Conservation (phyloP, 1,140 invertebrate species). For the Aporrectodea caliginosa region DNA sequence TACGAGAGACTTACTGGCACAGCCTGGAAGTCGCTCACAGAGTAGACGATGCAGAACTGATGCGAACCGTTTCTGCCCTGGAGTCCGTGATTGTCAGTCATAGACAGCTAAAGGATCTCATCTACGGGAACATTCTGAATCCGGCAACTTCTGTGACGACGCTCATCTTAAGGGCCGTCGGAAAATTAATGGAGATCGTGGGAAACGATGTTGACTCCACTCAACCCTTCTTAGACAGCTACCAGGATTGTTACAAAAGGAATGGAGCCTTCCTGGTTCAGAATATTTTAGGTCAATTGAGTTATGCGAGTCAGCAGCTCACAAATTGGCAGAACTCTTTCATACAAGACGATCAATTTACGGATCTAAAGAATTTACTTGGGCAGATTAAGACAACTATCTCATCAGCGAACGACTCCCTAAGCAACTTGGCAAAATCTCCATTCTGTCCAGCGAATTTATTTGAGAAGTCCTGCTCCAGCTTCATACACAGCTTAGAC, state of each 20-base stretch:
- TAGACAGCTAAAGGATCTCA: background rate
- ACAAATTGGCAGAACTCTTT: background rate
- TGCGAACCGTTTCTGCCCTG: background rate
- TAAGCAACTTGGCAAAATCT: too few relatives aligned
- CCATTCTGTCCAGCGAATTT: background rate
- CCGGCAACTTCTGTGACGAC: background rate
- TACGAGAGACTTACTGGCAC: background rate
- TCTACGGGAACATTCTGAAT: background rate
- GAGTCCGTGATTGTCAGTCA: background rate
- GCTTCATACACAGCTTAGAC: background rate
- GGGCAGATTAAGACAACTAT: background rate
- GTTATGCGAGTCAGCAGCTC: too few relatives aligned
- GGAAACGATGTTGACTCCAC: background rate
- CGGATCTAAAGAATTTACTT: background rate
- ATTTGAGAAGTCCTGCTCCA: background rate
- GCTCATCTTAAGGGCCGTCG: background rate
- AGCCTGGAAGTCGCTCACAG: background rate
- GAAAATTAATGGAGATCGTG: background rate
- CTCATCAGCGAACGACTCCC: background rate
- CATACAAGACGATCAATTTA: background rate
- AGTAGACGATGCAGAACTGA: background rate
- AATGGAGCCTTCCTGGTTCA: background rate
- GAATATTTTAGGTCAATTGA: background rate
- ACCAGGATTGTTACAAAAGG: background rate
- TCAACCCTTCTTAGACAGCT: background rate